Percentiles rank a stretch among this genome's conserved stretches.
Evolutionary conservation across 2,113 vertebrate species (phyloP).

Genomic region (Rhinoderma darwinii): DNA sequence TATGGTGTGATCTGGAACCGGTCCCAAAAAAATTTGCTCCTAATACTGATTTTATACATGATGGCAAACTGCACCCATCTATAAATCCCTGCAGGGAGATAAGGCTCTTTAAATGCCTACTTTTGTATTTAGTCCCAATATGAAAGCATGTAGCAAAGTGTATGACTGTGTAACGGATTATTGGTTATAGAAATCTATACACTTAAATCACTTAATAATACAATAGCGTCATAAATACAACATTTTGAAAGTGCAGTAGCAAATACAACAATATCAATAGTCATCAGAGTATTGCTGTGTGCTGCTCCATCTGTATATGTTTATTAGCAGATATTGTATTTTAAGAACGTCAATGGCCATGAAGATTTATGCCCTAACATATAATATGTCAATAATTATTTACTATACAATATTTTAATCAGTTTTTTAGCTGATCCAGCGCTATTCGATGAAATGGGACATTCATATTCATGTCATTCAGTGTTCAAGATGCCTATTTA

Average conservation of each 20-base stretch:
- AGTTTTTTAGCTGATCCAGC: constrained; percentile 16
- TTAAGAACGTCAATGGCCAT: neutral
- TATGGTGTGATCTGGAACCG: neutral
- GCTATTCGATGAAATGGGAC: neutral
- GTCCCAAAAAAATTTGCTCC: neutral
- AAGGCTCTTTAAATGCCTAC: neutral
- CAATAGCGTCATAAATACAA: neutral
- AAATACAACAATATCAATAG: neutral
- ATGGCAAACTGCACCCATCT: neutral
- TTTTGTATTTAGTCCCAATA: neutral
- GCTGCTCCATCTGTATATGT: neutral
- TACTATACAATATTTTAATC: constrained; percentile 24
- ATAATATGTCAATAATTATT: constrained; percentile 29
- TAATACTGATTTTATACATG: neutral
- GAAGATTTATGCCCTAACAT: constrained; percentile 24
- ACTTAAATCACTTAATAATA: neutral
- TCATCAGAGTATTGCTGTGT: neutral
- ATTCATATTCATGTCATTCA: constrained; percentile 14
- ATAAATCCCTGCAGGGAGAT: neutral
- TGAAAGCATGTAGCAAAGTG: neutral
- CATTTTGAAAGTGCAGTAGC: neutral
- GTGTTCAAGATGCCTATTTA: neutral
- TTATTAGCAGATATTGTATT: constrained; percentile 29
- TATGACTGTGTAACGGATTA: neutral
- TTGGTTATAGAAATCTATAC: neutral